Evolutionary conservation across 2,797 vertebrate species (phyloP).

Genomic region (Thunnus albacares): DNA sequence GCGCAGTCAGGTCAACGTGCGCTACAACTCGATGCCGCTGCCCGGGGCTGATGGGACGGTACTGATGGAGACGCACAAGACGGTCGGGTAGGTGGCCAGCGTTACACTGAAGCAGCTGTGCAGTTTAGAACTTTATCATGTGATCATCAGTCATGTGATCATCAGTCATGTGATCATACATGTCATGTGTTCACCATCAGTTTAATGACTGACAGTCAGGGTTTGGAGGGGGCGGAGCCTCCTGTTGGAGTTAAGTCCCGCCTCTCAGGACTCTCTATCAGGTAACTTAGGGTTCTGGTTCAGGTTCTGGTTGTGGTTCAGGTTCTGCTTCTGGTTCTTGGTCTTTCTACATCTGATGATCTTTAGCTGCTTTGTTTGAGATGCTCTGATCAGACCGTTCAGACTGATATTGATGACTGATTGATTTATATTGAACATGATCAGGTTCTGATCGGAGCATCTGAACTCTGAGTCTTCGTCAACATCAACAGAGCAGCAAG

Average conservation of each 20-base stretch:
- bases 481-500: too few relatives aligned
- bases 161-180: conserved; percentile 5
- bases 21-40: conserved; percentile 98
- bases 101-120: neutral
- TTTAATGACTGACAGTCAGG: conserved; percentile 30
- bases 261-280: neutral
- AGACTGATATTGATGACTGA: too few relatives aligned
- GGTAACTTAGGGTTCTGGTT: conserved; percentile 32
- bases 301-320: neutral
- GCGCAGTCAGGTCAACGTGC: conserved; percentile 96
- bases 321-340: neutral
- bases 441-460: too few relatives aligned
- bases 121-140: neutral
- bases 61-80: conserved; percentile 98
- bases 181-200: conserved; percentile 28
- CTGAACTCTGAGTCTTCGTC: too few relatives aligned
- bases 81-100: conserved; percentile 90
- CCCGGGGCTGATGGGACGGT: conserved; percentile 95
- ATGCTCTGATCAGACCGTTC: too few relatives aligned
- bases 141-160: conserved; percentile 1
- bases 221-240: conserved; percentile 22
- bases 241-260: conserved; percentile 5
- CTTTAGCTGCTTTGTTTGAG: too few relatives aligned
- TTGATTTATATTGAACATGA: too few relatives aligned
- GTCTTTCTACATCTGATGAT: neutral